Base-by-base conservation (phyloP, 2,888 invertebrate genomes). In the Petrophora chlorosata region DNA sequence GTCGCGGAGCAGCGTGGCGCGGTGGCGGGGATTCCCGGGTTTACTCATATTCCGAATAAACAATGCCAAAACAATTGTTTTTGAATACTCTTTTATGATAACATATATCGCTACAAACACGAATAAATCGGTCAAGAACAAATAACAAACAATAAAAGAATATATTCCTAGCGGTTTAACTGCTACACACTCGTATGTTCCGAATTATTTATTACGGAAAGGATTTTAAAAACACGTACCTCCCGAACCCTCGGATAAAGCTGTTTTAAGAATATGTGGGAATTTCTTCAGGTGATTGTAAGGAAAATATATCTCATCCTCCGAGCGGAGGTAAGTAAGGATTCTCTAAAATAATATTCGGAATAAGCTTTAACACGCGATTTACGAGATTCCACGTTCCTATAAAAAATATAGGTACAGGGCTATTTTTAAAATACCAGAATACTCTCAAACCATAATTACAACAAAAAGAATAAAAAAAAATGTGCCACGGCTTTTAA, bases 141-240 rank as follows among this genome's bases (percentile, higher is more conserved):
- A 54, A 50, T 49, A 56, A 50, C 54, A 58, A 56, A 62, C 54
- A 56, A 70, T 68, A 67, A 71, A 75, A 76, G 72, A 79, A 79
- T 73, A 76, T 71, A 69, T 71, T 69, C 72, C 73, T 73, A 70
- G 72, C 75, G 76, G 76, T 79, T 76, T 75, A 76, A 62, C 75
- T 69, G 74, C 68, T 69, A 69, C 67, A 72, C 69, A 56, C 56
- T 56, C 60, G 58, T 43, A 72, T 74, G 67, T 68, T 75, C 63
- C 59, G 79, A 83, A 86, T 85, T 86, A 86, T 87, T 86, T 87
- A 87, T 85, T 78, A 82, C 79, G 68, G 62, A 78, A 83, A 82
- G 85, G 83, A 85, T 82, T 86, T 85, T 82, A 79, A 82, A 85
- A 86, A 84, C 84, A 82, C 80, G 80, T 79, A 82, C 80, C 75